Percentiles rank a stretch among this genome's conserved stretches.
These are phyloP conservation scores for Mamestra configurata DNA, from an alignment of 1,140 invertebrate species.

Conservation along the genomic window DNA sequence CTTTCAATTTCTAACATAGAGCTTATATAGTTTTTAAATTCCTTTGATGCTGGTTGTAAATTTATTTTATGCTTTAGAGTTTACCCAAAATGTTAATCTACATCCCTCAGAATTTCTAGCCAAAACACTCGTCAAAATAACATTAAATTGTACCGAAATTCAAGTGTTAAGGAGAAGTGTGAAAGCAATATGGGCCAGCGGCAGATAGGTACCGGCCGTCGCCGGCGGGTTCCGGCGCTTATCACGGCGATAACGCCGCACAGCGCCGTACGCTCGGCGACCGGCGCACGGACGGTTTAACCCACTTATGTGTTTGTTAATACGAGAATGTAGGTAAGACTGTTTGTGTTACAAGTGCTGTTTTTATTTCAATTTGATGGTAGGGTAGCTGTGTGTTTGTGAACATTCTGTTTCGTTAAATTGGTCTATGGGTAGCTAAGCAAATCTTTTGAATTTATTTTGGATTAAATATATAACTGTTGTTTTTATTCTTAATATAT, in stretches of 20 bases:
- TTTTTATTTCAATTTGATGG: conserved; percentile 18
- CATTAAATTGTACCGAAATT: conserved; percentile 55
- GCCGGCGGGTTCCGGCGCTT: conserved; percentile 73
- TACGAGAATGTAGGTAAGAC: conserved; percentile 37
- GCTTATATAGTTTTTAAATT: not conserved
- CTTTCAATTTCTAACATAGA: too few species aligned
- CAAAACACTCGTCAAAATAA: conserved; percentile 18
- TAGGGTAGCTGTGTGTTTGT: too few species aligned
- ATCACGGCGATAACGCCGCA: conserved; percentile 77
- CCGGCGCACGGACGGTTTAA: conserved; percentile 54
- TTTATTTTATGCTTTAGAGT: too few species aligned
- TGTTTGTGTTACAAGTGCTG: conserved; percentile 14
- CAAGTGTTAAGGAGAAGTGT: conserved; percentile 64
- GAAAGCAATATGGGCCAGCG: conserved; percentile 68
- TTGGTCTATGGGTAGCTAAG: not conserved
- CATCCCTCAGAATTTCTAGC: not conserved
- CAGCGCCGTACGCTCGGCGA: conserved; percentile 40
- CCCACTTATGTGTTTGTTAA: conserved; percentile 56
- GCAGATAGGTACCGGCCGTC: conserved; percentile 66
- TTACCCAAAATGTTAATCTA: too few species aligned
- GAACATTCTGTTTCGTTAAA: not conserved
- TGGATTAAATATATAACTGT: too few species aligned
- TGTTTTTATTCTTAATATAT: not conserved
- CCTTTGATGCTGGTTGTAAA: not conserved
- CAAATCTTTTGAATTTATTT: too few species aligned